Percentiles rank a stretch among this genome's conserved stretches.
phyloP scores from a whole-genome alignment of 2,888 invertebrate genomes.

The Molanna angustata region DNA sequence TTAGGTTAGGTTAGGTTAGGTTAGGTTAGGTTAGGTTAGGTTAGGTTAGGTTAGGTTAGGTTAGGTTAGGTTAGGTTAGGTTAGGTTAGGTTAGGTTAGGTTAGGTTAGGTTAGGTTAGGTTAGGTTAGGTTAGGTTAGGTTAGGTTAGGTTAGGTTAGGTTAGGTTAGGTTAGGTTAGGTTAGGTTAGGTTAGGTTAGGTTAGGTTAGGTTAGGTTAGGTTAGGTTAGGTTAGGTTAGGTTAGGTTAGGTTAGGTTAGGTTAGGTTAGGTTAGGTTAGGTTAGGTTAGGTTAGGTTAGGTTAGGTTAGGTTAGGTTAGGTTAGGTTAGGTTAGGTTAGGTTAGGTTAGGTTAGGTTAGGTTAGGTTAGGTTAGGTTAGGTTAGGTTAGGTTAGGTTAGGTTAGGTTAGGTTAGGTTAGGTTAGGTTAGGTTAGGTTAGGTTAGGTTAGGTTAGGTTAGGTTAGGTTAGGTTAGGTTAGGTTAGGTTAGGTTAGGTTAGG shows the following conservation, averaged over 20 bases:
- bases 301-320: conserved; percentile 28
- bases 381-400: too few species aligned
- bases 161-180: conserved; percentile 22
- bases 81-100: conserved; percentile 12
- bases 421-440: too few species aligned
- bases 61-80: conserved; percentile 12
- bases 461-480: too few species aligned
- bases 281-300: conserved; percentile 30
- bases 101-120: conserved; percentile 11
- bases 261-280: conserved; percentile 28
- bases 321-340: conserved; percentile 31
- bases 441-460: too few species aligned
- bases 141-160: conserved; percentile 12
- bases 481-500: too few species aligned
- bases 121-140: conserved; percentile 12
- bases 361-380: too few species aligned
- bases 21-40: conserved; percentile 23
- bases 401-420: too few species aligned
- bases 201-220: conserved; percentile 28
- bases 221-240: conserved; percentile 26
- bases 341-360: conserved; percentile 32
- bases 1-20: conserved; percentile 18
- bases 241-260: conserved; percentile 25
- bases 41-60: conserved; percentile 19
- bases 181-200: conserved; percentile 26